Evolutionary conservation across 2,888 invertebrate genomes (phyloP), one percentile per base, ranked within the genome.

Genomic region (Exocentrus adspersus): DNA sequence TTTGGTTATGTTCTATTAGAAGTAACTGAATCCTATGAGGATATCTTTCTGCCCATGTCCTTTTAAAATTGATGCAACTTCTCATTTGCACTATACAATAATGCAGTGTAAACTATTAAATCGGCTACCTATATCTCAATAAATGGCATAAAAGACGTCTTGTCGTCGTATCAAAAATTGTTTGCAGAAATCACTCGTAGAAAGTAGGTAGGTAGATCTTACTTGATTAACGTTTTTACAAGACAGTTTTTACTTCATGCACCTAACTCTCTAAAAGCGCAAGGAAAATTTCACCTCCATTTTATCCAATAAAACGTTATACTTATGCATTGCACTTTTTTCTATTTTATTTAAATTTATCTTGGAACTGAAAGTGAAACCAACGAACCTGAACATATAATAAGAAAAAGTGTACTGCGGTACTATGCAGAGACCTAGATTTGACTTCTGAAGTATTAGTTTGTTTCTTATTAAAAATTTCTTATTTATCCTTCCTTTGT

Each of bases 201-300:
- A 54, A 54, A 54, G 54, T 54, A 28, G 54, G 42, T 32, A 32
- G 9, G n/a, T n/a, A n/a, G n/a, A n/a, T n/a, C 14, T 43, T 54
- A 43, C 41, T 42, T 54, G 24, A 45, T 41, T 42, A 32, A 51
- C 41, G 54, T 54, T 54, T 43, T 54, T 54, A 53, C 24, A 16
- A 6, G 12, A 53, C n/a, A 41, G 21, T 53, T 41, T 42, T 53
- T 41, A 28, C 43, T 43, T 41, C 14, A 28, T 45, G 12, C 16
- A 54, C 14, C 42, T 14, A 16, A 43, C 42, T 54, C 54, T 54
- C 30, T 54, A 54, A 54, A 43, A n/a, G 16, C 54, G 28, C 24
- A 42, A 16, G 28, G 53, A 53, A 53, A 54, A 43, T 54, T 54
- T 54, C 54, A 54, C 54, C 28, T 37, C 43, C 9, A 43, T 28